phyloP scores from a whole-genome alignment of 2,797 vertebrate species.

The Anabacerthia variegaticeps region DNA sequence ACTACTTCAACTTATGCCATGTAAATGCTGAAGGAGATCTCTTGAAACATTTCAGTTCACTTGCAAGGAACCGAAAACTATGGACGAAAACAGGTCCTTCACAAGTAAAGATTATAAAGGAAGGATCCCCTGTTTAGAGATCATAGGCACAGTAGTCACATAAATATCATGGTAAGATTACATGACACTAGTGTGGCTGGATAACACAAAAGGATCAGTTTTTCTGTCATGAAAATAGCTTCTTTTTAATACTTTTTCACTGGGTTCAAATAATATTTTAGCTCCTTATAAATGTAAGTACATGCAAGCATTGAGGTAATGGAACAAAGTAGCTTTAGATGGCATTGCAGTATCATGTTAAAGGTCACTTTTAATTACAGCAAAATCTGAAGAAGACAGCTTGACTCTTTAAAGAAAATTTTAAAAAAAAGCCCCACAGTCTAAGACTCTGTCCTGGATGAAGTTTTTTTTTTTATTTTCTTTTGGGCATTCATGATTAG shows the following conservation, averaged over 20 bases:
- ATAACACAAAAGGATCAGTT: neutral
- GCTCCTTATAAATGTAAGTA: neutral
- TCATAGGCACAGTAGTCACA: neutral
- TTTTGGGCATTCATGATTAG: neutral
- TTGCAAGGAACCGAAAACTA: neutral
- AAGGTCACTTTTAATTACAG: neutral
- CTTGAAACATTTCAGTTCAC: neutral
- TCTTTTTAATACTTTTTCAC: neutral
- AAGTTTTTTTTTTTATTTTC: neutral
- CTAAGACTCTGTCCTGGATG: neutral
- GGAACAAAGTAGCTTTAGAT: neutral
- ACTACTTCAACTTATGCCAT: neutral
- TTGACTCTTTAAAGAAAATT: neutral
- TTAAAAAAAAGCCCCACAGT: rapidly evolving
- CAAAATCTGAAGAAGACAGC: neutral
- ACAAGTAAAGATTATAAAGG: neutral
- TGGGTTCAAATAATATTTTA: neutral
- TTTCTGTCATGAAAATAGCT: neutral
- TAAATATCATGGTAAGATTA: neutral
- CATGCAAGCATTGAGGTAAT: neutral
- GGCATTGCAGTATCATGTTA: neutral
- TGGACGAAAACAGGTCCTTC: neutral
- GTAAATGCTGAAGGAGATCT: neutral
- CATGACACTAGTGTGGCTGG: neutral
- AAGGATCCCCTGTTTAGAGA: neutral